phyloP scores from a whole-genome alignment of 2,113 vertebrate genomes.

The Otus sunia region DNA sequence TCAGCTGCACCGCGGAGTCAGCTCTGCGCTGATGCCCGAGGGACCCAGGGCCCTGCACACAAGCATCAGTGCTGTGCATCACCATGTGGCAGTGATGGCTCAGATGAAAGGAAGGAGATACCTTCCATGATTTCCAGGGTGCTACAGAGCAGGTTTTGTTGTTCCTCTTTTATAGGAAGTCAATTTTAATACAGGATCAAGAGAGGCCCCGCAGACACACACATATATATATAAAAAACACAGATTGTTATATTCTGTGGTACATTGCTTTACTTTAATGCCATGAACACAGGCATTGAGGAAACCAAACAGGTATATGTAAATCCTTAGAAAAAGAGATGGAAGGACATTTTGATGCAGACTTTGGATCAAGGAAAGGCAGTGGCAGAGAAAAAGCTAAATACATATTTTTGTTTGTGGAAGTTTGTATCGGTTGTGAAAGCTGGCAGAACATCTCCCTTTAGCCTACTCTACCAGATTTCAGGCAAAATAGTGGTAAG shows the following conservation, averaged over 20 bases:
- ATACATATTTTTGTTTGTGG: neutral
- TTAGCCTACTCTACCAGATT: neutral
- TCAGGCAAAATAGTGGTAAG: neutral
- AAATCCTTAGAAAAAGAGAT: neutral
- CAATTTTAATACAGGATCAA: neutral
- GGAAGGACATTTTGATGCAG: neutral
- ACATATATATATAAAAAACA: too few species aligned
- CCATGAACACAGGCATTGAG: neutral
- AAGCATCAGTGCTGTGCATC: fast-evolving
- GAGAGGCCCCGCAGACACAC: neutral
- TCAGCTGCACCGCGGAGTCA: neutral
- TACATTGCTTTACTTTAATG: neutral
- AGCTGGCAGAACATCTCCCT: neutral
- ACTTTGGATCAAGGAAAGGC: neutral
- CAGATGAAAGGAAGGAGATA: neutral
- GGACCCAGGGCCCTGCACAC: neutral
- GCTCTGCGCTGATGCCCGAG: fast-evolving
- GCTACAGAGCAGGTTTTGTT: neutral
- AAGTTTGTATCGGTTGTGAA: neutral
- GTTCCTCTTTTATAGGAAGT: neutral
- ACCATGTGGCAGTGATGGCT: neutral
- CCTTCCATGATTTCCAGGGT: neutral
- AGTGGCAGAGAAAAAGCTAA: neutral
- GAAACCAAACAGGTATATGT: neutral
- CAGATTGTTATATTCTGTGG: neutral